Evolutionary conservation across 2,113 vertebrate genomes (phyloP), one percentile per base, ranked within the genome.

Genomic region (Sylvietta virens): DNA sequence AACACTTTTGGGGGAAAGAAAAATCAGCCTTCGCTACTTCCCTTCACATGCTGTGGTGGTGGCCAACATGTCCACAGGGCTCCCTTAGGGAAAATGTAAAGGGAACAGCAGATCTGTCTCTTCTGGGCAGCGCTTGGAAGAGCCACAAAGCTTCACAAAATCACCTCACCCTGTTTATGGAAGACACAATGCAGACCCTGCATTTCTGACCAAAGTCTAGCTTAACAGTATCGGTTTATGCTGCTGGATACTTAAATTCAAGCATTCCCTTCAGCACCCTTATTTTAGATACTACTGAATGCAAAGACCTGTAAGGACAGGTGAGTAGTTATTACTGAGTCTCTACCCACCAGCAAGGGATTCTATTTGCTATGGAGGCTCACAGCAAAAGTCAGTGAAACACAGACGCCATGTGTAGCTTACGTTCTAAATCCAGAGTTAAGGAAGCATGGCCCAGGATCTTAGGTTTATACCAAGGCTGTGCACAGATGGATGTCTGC

Each of bases 401-500:
- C 40, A 71, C 31, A 42, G 31, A 51, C 35, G n/a, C 20, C 9
- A 24, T 51, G n/a, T 1, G 2, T 35, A 40, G 28, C 10, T 73
- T 60, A 54, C 4, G 1, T 53, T 73, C 27, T 40, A 88, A 82
- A 85, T 28, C 8, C 58, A 54, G 51, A 61, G 8, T 22, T 78
- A 37, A 80, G 74, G 18, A 24, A 31, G 5, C 11, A 15, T 62
- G 79, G 30, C 13, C 33, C 4, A 0, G 1, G 11, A 44, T 31
- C 30, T 73, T 16, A 64, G 47, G 54, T 48, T 83, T 90, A 48
- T 31, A 18, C 20, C 39, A 60, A 74, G 81, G 19, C 13, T 83
- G 8, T 62, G 27, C n/a, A 50, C 19, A 54, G 35, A 35, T 50
- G 88, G 61, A 65, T 61, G 21, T 44, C 47, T 62, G 54, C 44